These are phyloP conservation scores for Dynastes tityus DNA, from an alignment of 2,888 invertebrate species.

Conservation along the genomic window DNA sequence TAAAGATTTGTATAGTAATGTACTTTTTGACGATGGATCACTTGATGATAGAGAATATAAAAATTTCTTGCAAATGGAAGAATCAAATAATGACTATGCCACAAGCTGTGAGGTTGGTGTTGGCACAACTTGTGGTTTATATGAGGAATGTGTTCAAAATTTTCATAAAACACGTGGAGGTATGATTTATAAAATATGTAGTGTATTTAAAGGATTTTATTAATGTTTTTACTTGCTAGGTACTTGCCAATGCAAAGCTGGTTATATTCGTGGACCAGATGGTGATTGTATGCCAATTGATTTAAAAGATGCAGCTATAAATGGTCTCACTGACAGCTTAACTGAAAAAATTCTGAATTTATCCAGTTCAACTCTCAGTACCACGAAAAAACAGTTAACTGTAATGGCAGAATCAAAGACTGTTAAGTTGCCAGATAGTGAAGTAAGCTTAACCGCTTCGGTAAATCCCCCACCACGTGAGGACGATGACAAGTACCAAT, in stretches of 20 bases:
- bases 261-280: slow-evolving; percentile 73
- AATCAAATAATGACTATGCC: slow-evolving; percentile 60
- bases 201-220: background rate
- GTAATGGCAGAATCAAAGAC: slow-evolving; percentile 85
- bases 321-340: slow-evolving; percentile 58
- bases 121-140: slow-evolving; percentile 75
- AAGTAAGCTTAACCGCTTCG: slow-evolving; percentile 87
- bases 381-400: slow-evolving; percentile 78
- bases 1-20: slow-evolving; percentile 18
- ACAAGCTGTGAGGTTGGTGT: slow-evolving; percentile 75
- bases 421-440: slow-evolving; percentile 87
- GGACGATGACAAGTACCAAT: slow-evolving; percentile 79
- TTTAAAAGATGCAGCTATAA: slow-evolving; percentile 62
- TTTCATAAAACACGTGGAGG: slow-evolving; percentile 73
- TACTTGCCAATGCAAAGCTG: slow-evolving; percentile 81
- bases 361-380: slow-evolving; percentile 60
- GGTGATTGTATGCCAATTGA: slow-evolving; percentile 62
- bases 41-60: slow-evolving; percentile 44
- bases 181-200: background rate
- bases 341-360: slow-evolving; percentile 59
- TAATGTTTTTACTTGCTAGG: slow-evolving; percentile 67
- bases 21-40: slow-evolving; percentile 25
- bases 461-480: slow-evolving; percentile 82
- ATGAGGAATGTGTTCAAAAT: slow-evolving; percentile 80
- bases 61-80: slow-evolving; percentile 53